Percentiles rank a stretch among this genome's conserved stretches.
Evolutionary conservation across 2,797 vertebrate species (phyloP).

Genomic region (Austrolebias charrua): DNA sequence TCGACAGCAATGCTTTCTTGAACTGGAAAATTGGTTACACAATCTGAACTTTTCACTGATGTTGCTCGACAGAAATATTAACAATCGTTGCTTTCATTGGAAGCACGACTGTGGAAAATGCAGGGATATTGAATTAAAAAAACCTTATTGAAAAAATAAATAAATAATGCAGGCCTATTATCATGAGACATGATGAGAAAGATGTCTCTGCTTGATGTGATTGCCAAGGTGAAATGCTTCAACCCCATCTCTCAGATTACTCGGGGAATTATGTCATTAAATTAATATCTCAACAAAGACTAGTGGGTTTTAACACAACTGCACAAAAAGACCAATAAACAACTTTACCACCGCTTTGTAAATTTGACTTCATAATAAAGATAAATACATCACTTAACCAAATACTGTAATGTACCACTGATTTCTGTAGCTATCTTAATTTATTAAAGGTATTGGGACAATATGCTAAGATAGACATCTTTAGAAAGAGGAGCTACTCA

Average conservation of each 20-base stretch:
- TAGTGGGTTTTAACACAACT: constrained; percentile 40
- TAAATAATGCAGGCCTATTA: constrained; percentile 50
- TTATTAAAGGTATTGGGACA: too few species aligned
- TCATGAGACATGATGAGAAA: constrained; percentile 73
- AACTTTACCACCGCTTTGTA: neutral
- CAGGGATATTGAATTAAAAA: constrained; percentile 70
- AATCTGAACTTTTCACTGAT: constrained; percentile 85
- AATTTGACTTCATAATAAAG: constrained; percentile 35
- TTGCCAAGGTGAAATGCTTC: constrained; percentile 71
- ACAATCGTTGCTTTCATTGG: constrained; percentile 82
- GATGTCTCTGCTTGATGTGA: constrained; percentile 67
- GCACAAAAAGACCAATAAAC: constrained; percentile 34
- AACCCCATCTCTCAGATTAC: constrained; percentile 72
- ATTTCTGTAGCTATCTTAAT: neutral
- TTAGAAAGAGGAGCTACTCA: too few species aligned
- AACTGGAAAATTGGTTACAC: constrained; percentile 85
- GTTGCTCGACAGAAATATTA: constrained; percentile 79
- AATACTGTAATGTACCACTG: constrained; percentile 6
- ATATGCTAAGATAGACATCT: too few species aligned
- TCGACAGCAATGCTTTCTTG: constrained; percentile 77
- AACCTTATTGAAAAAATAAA: constrained; percentile 68
- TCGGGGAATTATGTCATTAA: constrained; percentile 64
- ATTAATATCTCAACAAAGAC: constrained; percentile 44
- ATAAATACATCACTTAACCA: constrained; percentile 16
- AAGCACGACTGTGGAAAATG: constrained; percentile 71